Base-by-base conservation (phyloP, 2,113 vertebrate species). In the Ophiodon elongatus region DNA sequence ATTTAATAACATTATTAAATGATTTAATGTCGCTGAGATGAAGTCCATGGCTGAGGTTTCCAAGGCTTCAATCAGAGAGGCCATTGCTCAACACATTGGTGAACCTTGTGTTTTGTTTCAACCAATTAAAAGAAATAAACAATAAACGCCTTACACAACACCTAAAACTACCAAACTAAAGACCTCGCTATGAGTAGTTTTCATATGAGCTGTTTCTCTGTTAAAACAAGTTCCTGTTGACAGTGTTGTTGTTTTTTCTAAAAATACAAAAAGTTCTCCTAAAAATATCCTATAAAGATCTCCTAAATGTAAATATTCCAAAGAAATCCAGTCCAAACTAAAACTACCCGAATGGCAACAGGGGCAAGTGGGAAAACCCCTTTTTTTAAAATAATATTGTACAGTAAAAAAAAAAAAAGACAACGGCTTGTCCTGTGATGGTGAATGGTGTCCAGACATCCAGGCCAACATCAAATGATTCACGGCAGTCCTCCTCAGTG, bases 381-480 rank as follows among this genome's bases (percentile, higher is more conserved):
- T 59, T 74, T n/a, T 41, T 33, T 6, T n/a, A n/a, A n/a, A n/a
- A 37, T 29, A 2, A 0, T 8, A 0, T n/a, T 19, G 6, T 43
- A 41, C 2, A 66, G 21, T 39, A 14, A 70, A 15, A n/a, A n/a
- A 45, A 11, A 69, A 13, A 47, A 54, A 41, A 13, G 25, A 66
- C 33, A 73, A 80, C 75, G 45, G 45, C 50, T 70, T 43, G 37
- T 70, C 54, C 45, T 86, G 70, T 76, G 62, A 50, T 43, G 73
- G n/a, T 47, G 50, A 84, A 80, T 39, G 15, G 37, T 39, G n/a
- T 79, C 27, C 39, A 72, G 52, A 79, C 66, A 63, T 45, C 50
- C 75, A 66, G 64, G 15, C n/a, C 8, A 54, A 56, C 45, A 35
- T 60, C 43, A 63, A 52, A 29, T 91, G 86, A 90, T 43, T 80